phyloP scores from a whole-genome alignment of 2,888 invertebrate species.

The Clanis bilineata region DNA sequence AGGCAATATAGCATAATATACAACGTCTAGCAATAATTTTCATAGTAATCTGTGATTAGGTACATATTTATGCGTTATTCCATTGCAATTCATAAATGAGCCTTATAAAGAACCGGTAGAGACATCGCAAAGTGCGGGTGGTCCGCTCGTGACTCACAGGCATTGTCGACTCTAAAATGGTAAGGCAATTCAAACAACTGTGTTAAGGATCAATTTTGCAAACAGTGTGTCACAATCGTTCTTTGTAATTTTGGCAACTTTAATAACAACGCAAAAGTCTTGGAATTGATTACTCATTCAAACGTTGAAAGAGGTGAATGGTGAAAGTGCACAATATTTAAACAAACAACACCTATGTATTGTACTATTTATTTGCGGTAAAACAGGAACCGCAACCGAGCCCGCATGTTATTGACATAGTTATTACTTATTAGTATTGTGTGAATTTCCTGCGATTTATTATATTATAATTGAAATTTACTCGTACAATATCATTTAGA shows the following conservation, averaged over 20 bases:
- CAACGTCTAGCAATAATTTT: too few relatives aligned
- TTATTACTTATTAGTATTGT: background rate
- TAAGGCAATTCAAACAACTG: constrained; percentile 1
- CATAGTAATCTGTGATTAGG: background rate
- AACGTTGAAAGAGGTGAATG: background rate
- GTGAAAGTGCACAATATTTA: too few relatives aligned
- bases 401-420: background rate
- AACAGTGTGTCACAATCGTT: constrained; percentile 8
- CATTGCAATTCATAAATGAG: constrained; percentile 8
- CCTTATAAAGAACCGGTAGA: constrained; percentile 16
- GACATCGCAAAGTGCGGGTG: constrained; percentile 40
- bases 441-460: too few relatives aligned
- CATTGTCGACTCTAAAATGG: background rate
- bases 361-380: background rate
- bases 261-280: background rate
- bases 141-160: constrained; percentile 32
- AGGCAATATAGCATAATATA: too few relatives aligned
- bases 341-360: background rate
- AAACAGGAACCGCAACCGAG: background rate
- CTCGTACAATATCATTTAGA: too few relatives aligned
- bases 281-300: background rate
- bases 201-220: background rate
- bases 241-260: constrained; percentile 1
- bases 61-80: background rate
- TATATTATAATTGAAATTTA: too few relatives aligned